These are phyloP conservation scores for Alviniconcha strummeri DNA, from an alignment of 2,888 invertebrate species.

Conservation along the genomic window DNA sequence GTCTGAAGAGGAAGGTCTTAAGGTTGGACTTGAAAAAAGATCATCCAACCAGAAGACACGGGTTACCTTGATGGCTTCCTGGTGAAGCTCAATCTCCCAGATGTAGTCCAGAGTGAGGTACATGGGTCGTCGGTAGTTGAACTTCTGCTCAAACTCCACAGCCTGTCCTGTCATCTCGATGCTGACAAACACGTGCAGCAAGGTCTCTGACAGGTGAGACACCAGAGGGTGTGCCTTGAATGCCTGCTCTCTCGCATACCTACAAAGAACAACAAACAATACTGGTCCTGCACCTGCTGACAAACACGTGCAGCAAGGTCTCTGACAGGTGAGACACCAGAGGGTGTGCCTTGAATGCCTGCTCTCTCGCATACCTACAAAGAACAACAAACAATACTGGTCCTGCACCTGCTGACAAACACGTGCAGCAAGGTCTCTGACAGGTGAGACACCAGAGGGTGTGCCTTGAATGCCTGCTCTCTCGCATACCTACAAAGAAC, in stretches of 20 bases:
- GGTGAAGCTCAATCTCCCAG: conserved; percentile 88
- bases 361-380: conserved; percentile 74
- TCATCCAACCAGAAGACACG: too few species aligned
- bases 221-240: conserved; percentile 82
- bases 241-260: conserved; percentile 78
- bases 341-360: conserved; percentile 85
- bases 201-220: conserved; percentile 83
- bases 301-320: conserved; percentile 91
- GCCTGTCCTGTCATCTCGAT: conserved; percentile 98
- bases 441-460: conserved; percentile 81
- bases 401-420: conserved; percentile 85
- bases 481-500: conserved; percentile 45
- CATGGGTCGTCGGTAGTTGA: conserved; percentile 96
- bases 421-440: conserved; percentile 89
- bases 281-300: conserved; percentile 78
- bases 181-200: conserved; percentile 94
- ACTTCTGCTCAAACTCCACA: conserved; percentile 97
- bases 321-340: conserved; percentile 81
- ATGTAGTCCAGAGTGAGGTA: conserved; percentile 93
- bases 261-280: conserved; percentile 6
- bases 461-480: conserved; percentile 83
- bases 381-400: not conserved
- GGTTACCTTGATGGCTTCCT: conserved; percentile 81
- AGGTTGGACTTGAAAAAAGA: too few species aligned
- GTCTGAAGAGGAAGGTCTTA: too few species aligned